Evolutionary conservation across 2,113 vertebrate genomes (phyloP).

Genomic region (Triplophysa rosa): DNA sequence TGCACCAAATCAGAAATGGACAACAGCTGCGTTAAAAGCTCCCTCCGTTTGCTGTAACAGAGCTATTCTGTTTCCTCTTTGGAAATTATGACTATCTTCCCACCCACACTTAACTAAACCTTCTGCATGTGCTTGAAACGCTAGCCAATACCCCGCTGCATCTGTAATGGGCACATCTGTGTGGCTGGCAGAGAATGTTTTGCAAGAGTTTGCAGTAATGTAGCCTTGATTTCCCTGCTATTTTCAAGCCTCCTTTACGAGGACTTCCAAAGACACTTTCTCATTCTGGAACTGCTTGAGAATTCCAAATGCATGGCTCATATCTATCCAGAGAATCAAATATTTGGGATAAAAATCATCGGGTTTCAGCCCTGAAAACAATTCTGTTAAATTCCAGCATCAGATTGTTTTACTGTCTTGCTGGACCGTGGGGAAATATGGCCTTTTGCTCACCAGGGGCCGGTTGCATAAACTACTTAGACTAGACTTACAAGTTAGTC

Average conservation of each 20-base stretch:
- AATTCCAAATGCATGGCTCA: neutral
- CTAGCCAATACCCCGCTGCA: neutral
- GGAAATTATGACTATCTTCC: slow-evolving; percentile 45
- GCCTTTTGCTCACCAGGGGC: neutral
- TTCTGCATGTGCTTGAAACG: neutral
- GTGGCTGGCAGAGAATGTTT: neutral
- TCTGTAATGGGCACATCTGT: slow-evolving; percentile 5
- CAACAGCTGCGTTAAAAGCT: neutral
- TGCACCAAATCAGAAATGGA: neutral
- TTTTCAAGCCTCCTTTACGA: neutral
- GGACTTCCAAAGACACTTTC: neutral
- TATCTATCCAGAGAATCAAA: neutral
- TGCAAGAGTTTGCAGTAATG: neutral
- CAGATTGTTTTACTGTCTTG: neutral
- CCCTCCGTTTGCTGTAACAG: neutral
- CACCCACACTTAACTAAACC: slow-evolving; percentile 11
- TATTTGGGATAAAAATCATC: neutral
- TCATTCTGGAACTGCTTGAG: neutral
- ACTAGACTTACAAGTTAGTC: no score
- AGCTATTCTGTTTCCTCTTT: slow-evolving; percentile 46
- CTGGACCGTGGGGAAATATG: neutral
- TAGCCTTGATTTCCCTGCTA: neutral
- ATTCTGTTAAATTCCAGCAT: neutral
- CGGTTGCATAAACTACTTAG: no score
- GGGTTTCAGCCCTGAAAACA: neutral